A percentile compares a stretch with the other conserved stretches of the same genome.
Evolutionary conservation across 2,888 invertebrate genomes (phyloP).

Genomic region (Tricholauxania praeusta): DNA sequence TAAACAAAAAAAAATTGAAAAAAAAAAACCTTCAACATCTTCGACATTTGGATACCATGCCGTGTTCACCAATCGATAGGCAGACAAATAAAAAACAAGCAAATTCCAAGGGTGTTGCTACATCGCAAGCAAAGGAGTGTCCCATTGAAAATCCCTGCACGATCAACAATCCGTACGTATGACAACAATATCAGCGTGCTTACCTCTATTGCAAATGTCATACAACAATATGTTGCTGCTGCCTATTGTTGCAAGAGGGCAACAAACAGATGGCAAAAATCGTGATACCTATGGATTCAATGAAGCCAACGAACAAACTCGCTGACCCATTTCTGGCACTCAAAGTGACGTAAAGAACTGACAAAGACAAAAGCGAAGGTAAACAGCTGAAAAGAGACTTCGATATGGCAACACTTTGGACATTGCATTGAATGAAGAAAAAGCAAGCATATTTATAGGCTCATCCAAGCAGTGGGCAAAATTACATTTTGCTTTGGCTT

Average conservation of each 20-base stretch:
- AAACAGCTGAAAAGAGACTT: neutral
- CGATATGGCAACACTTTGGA: neutral
- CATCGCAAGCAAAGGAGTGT: conserved; percentile 10
- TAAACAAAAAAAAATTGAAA: conserved; percentile 1
- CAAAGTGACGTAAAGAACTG: neutral
- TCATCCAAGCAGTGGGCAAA: too few species aligned
- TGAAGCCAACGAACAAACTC: neutral
- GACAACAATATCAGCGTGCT: neutral
- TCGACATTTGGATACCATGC: conserved; percentile 7
- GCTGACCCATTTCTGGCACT: neutral
- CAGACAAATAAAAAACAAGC: conserved; percentile 4
- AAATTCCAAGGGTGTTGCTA: conserved; percentile 7
- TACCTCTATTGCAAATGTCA: neutral
- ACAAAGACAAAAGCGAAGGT: neutral
- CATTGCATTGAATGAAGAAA: too few species aligned
- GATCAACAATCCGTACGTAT: neutral
- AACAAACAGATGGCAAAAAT: neutral
- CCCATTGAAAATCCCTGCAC: neutral
- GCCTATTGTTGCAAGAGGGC: neutral
- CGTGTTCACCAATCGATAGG: neutral
- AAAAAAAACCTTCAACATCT: conserved; percentile 20
- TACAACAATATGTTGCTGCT: neutral
- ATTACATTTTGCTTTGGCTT: too few species aligned
- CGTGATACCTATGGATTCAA: neutral
- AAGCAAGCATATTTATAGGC: too few species aligned